Conservation (phyloP, 2,888 invertebrate species). For the Melanotus villosus region DNA sequence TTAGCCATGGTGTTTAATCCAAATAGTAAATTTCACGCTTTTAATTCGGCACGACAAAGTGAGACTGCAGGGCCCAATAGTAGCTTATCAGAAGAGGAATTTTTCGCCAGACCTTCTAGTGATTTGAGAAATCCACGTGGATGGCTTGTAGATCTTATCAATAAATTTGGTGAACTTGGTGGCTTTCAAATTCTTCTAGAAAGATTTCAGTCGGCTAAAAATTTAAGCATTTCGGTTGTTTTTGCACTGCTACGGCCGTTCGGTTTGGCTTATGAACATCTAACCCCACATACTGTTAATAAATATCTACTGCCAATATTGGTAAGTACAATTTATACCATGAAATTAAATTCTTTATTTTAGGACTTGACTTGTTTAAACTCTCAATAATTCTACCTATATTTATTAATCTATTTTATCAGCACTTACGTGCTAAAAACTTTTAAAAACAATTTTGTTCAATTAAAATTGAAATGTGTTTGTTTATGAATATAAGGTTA, state of each 20-base stretch:
- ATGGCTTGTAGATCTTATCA: conserved; percentile 97
- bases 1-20: conserved; percentile 96
- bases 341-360: neutral
- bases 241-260: conserved; percentile 90
- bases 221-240: conserved; percentile 82
- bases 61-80: conserved; percentile 78
- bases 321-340: conserved; percentile 70
- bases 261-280: conserved; percentile 91
- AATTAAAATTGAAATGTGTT: too few relatives aligned
- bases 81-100: conserved; percentile 78
- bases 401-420: too few relatives aligned
- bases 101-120: conserved; percentile 80
- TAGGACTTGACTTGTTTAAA: too few relatives aligned
- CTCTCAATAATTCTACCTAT: too few relatives aligned
- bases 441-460: too few relatives aligned
- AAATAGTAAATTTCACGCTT: conserved; percentile 94
- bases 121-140: conserved; percentile 92
- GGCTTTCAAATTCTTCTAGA: conserved; percentile 91
- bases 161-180: conserved; percentile 90
- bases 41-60: conserved; percentile 83
- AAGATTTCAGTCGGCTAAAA: conserved; percentile 83
- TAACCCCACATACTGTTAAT: conserved; percentile 91
- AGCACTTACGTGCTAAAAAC: too few relatives aligned
- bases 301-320: conserved; percentile 94
- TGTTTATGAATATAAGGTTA: too few relatives aligned